Percentiles rank a stretch among this genome's conserved stretches.
Conservation (phyloP, 2,797 vertebrate genomes). For the Syncerus caffer region DNA sequence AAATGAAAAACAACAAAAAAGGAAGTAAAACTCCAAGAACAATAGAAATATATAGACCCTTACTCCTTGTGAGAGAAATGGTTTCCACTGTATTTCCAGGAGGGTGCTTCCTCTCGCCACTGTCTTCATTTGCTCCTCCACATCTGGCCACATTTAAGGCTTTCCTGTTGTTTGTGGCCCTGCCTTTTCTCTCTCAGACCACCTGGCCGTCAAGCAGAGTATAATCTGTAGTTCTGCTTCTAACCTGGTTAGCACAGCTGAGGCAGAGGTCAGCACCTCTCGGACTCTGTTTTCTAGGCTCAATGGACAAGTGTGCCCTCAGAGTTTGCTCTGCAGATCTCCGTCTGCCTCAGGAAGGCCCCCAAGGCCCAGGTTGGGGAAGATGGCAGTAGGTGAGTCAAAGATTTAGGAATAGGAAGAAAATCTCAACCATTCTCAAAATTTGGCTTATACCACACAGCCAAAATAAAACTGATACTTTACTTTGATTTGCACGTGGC, state of each 20-base stretch:
- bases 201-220: not conserved
- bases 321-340: not conserved
- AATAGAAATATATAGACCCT: not conserved
- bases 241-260: not conserved
- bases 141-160: not conserved
- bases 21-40: not conserved
- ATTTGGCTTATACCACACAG: not conserved
- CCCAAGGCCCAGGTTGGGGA: not conserved
- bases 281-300: not conserved
- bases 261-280: not conserved
- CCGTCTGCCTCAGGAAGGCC: not conserved
- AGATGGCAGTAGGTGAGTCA: fast-evolving
- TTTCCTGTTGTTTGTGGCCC: not conserved
- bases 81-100: not conserved
- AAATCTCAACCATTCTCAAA: not conserved
- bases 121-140: not conserved
- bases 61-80: not conserved
- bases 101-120: not conserved
- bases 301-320: not conserved
- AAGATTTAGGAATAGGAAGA: not conserved
- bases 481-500: not conserved
- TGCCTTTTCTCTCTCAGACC: not conserved
- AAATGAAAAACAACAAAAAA: not conserved
- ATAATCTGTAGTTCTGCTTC: not conserved
- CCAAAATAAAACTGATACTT: not conserved